Evolutionary conservation across 2,797 vertebrate species (phyloP), one percentile per base, ranked within the genome.

Genomic region (Lophius americanus): DNA sequence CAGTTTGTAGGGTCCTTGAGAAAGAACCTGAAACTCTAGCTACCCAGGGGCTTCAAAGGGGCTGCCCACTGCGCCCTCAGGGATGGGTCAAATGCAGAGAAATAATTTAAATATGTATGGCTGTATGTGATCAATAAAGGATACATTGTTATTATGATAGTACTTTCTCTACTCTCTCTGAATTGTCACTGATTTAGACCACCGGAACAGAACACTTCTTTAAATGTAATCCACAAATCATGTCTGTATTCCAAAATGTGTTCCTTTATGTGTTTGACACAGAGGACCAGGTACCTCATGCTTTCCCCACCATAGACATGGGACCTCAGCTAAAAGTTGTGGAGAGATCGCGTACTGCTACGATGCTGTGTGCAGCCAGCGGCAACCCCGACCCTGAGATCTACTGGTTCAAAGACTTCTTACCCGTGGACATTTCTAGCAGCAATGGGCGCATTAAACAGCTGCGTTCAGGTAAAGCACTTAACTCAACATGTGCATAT

Each of bases 381-480:
- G 98, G 97, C 0, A 96, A 96, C 83, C 98, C 98, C 0, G 98
- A 99, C 69, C 98, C 98, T 0, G 96, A 99, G 90, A 99, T 99
- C 90, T 94, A 94, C 84, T 99, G 98, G 97, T 98, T 97, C 88
- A 99, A 99, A 90, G 98, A 99, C 82, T 98, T 99, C 78, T 89
- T 99, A 33, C 98, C 97, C 1, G 97, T 98, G 1, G 97, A 99
- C 84, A 96, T 96, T 0, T 88, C 94, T 42, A 93, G 93, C 49
- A 97, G 95, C 93, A 95, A 95, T 0, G 97, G 98, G 1, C 92
- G 98, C 60, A 97, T 99, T 79, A 98, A 98, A 70, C 98, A 99
- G 66, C 96, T 99, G 56, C 96, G 96, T 65, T 98, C 97, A 95
- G 97, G 98, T 99, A 94, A 88, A 89, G 62, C 14, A 35, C 4